A percentile compares a stretch with the other conserved stretches of the same genome.
These are phyloP conservation scores for Dinocampus coccinellae DNA, from an alignment of 2,888 invertebrate genomes.

Conservation along the genomic window DNA sequence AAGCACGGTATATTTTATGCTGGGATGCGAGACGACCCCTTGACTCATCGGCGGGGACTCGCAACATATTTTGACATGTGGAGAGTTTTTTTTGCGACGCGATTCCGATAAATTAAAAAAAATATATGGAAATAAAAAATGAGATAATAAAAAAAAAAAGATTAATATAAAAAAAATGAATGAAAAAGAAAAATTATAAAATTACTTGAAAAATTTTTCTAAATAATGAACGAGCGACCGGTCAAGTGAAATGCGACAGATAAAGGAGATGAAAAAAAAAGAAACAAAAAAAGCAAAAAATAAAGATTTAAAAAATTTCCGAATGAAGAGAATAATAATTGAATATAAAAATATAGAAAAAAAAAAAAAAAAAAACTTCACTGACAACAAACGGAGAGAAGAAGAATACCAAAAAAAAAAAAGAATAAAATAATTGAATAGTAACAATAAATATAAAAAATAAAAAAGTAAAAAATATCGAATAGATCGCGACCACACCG, in stretches of 20 bases:
- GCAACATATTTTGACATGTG: conserved; percentile 5
- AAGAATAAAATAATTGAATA: neutral
- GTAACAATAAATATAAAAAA: conserved; percentile 12
- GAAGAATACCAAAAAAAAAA: too few relatives aligned
- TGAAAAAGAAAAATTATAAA: neutral
- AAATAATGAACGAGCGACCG: neutral
- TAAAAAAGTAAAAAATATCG: conserved; percentile 10
- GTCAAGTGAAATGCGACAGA: conserved; percentile 12
- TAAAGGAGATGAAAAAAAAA: too few relatives aligned
- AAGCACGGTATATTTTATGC: conserved; percentile 23
- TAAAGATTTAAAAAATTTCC: neutral
- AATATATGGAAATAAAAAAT: neutral
- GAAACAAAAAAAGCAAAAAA: too few relatives aligned
- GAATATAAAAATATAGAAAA: neutral
- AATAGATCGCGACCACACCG: conserved; percentile 34
- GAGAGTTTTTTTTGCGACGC: conserved; percentile 16
- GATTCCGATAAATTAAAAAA: neutral
- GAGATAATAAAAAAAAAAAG: neutral
- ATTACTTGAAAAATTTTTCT: neutral
- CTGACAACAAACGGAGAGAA: too few relatives aligned
- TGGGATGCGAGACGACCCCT: conserved; percentile 12
- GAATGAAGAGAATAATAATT: conserved; percentile 10
- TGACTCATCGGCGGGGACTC: conserved; percentile 11
- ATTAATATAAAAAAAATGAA: neutral
- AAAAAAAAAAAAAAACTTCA: too few relatives aligned